Base-by-base conservation (phyloP, 2,797 vertebrate species). In the Esox lucius region DNA sequence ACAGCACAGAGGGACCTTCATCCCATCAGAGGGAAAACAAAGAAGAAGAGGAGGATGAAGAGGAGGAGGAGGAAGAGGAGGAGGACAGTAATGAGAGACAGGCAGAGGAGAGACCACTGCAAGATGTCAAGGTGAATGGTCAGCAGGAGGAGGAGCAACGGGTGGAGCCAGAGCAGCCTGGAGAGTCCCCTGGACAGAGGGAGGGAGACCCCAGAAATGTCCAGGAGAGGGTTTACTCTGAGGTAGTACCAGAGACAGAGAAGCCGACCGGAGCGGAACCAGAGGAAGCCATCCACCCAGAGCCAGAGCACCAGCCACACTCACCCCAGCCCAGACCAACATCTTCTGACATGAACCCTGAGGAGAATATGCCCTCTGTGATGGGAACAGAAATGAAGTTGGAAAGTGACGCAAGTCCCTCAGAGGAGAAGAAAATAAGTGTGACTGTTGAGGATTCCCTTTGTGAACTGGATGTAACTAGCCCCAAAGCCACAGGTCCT, bases 71-170 rank as follows among this genome's bases (percentile, higher is more conserved):
- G 11, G 79, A 86, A 28, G 71, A 74, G 12, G 80, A 68, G 7
- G 74, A 80, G 4, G 70, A 81, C 33, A 72, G 46, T 48, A 46
- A 51, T 3, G 73, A 62, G n/a, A 69, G 46, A 7, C 19, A 81
- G 12, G 71, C 81, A 17, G 80, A 80, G 73, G 77, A 86, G 71
- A 62, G 22, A 24, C 22, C 33, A 46, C 59, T 68, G 15, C 80
- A 73, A 48, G 82, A 70, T 35, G 68, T 74, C 0, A 86, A 90
- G 7, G 53, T 90, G 42, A 94, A 91, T 6, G 90, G 88, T 67
- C 83, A 85, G 67, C 76, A 78, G 0, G 66, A 79, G 13, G 42
- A 46, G 19, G 46, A 24, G 9, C 78, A 87, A 13, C 78, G 87
- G 11, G 80, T 84, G 90, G 71, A 71, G 3, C 12, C 16, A 9